A percentile compares a stretch with the other conserved stretches of the same genome.
These are phyloP conservation scores for Apodemia hepburni DNA, from an alignment of 2,888 invertebrate species.

Conservation along the genomic window DNA sequence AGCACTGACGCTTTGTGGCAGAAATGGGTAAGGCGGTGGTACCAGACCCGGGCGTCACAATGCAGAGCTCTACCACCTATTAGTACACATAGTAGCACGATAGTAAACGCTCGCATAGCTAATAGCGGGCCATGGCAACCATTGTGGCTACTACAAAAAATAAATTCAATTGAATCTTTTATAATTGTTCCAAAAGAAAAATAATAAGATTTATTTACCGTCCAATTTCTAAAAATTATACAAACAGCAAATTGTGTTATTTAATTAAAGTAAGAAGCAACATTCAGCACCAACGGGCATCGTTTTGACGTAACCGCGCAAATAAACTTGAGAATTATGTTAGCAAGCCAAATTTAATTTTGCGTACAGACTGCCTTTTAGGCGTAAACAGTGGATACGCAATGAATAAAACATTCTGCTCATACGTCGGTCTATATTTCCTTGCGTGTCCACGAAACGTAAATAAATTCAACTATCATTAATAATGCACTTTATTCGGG, in stretches of 20 bases:
- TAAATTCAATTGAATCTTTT: neutral
- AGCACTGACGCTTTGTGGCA: too few species aligned
- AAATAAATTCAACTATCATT: slow-evolving; percentile 22
- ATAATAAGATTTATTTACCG: neutral
- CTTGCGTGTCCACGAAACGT: slow-evolving; percentile 40
- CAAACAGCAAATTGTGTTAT: slow-evolving; percentile 27
- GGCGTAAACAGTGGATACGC: slow-evolving; percentile 57
- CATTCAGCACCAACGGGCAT: slow-evolving; percentile 25
- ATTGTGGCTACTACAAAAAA: too few species aligned
- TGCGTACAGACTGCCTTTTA: slow-evolving; percentile 60
- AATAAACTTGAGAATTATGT: slow-evolving; percentile 45
- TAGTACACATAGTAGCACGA: too few species aligned
- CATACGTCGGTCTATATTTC: slow-evolving; percentile 59
- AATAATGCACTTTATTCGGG: neutral
- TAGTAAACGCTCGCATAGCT: too few species aligned
- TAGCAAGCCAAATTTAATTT: slow-evolving; percentile 66
- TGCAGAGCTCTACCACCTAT: too few species aligned
- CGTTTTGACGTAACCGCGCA: slow-evolving; percentile 26
- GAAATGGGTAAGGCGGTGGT: too few species aligned
- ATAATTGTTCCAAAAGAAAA: neutral
- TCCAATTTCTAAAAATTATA: slow-evolving; percentile 10
- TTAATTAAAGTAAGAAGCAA: slow-evolving; percentile 30
- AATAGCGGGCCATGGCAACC: too few species aligned
- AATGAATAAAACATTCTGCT: slow-evolving; percentile 74
- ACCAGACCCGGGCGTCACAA: too few species aligned